Percentiles rank a stretch among this genome's conserved stretches.
phyloP scores from a whole-genome alignment of 2,113 vertebrate species.

The Myotis lucifugus region DNA sequence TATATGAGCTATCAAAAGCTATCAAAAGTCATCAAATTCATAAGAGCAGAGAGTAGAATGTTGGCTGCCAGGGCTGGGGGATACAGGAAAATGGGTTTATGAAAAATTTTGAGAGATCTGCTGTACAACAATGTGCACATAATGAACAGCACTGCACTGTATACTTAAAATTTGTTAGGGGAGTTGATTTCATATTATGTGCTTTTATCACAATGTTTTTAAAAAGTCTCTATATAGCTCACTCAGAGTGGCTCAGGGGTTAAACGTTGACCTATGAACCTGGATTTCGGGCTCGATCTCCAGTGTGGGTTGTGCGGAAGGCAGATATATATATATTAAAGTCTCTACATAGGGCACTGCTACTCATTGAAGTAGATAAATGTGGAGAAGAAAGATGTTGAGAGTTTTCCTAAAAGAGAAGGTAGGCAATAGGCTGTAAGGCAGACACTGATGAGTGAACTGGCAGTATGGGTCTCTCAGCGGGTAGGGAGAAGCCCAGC shows the following conservation, averaged over 20 bases:
- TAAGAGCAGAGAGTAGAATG: not conserved
- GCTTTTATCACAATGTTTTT: not conserved
- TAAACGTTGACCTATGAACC: no score
- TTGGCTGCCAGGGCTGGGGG: not conserved
- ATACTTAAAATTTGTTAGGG: not conserved
- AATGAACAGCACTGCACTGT: not conserved
- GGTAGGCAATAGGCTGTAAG: not conserved
- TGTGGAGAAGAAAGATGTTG: not conserved
- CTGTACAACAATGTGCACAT: no score
- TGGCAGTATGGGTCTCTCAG: not conserved
- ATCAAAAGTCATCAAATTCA: not conserved
- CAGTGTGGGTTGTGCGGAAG: no score
- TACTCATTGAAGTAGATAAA: not conserved
- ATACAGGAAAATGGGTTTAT: not conserved
- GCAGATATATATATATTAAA: not conserved
- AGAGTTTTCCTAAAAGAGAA: not conserved
- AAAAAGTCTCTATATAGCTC: not conserved
- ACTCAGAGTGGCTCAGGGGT: no score
- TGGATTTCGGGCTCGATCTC: no score
- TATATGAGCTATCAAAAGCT: not conserved
- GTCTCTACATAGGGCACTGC: not conserved
- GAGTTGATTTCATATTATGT: not conserved
- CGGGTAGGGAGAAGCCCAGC: not conserved
- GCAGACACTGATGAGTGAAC: not conserved
- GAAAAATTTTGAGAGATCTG: not conserved